Percentiles rank a stretch among this genome's conserved stretches.
Conservation (phyloP, 2,888 invertebrate genomes). For the Drosophila acutilabella region DNA sequence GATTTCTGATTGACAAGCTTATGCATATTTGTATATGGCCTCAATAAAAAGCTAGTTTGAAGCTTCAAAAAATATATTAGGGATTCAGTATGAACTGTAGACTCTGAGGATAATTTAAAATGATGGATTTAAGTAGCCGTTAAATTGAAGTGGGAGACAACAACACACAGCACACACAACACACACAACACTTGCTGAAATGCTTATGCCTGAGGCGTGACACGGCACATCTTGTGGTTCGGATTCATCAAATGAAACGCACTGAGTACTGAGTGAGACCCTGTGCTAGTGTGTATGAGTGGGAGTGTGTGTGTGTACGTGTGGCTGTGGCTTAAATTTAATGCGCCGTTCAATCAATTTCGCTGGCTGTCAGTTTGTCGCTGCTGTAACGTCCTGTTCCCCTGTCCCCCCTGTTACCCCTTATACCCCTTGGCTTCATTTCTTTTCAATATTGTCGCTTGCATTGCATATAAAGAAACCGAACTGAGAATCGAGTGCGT, state of each 20-base stretch:
- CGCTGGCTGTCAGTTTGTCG: conserved; percentile 5
- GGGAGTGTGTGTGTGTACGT: not conserved
- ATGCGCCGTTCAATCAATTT: conserved; percentile 73
- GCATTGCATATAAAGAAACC: conserved; percentile 44
- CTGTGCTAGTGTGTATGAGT: too few species aligned
- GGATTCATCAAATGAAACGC: conserved; percentile 9
- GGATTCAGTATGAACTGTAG: conserved; percentile 41
- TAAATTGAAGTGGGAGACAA: conserved; percentile 55
- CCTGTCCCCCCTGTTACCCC: conserved; percentile 3
- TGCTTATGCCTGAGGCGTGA: conserved; percentile 25
- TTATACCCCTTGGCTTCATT: conserved; percentile 31
- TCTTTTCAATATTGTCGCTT: conserved; percentile 58
- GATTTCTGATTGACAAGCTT: too few species aligned
- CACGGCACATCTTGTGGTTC: conserved; percentile 31
- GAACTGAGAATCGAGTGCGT: conserved; percentile 49
- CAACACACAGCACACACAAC: conserved; percentile 2
- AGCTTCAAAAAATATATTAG: not conserved
- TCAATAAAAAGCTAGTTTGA: not conserved
- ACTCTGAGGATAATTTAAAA: conserved; percentile 56
- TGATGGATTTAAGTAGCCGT: conserved; percentile 78
- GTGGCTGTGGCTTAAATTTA: conserved; percentile 61
- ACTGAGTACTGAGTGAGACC: not conserved
- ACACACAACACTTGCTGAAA: conserved; percentile 1
- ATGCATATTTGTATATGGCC: too few species aligned
- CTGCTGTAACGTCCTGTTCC: not conserved